Evolutionary conservation across 1,140 invertebrate species (phyloP).

Genomic region (Popillia japonica): DNA sequence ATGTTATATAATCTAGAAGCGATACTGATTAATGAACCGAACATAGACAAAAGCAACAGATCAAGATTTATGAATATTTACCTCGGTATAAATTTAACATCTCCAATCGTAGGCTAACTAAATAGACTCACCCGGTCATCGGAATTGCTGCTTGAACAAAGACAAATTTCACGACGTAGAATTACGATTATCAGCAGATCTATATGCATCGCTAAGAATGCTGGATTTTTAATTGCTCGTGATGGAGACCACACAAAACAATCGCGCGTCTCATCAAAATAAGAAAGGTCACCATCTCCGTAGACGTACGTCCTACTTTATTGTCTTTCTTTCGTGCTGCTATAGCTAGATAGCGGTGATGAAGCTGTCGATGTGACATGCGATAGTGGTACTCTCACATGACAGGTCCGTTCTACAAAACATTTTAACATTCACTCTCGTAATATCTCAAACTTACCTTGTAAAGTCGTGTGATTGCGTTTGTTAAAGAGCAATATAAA

Average conservation of each 20-base stretch:
- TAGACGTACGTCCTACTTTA: slow-evolving; percentile 14
- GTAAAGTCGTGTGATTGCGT: too few species aligned
- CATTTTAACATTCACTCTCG: slow-evolving; percentile 22
- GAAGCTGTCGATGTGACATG: slow-evolving; percentile 45
- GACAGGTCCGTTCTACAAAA: slow-evolving; percentile 14
- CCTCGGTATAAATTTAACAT: slow-evolving; percentile 17
- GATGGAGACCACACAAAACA: slow-evolving; percentile 39
- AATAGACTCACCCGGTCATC: neutral
- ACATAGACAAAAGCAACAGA: neutral
- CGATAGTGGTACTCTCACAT: slow-evolving; percentile 37
- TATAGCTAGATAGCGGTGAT: slow-evolving; percentile 37
- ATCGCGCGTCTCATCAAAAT: slow-evolving; percentile 28
- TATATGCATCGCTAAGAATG: slow-evolving; percentile 18
- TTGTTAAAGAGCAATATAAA: too few species aligned
- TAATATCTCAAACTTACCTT: slow-evolving; percentile 11
- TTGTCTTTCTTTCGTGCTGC: slow-evolving; percentile 27
- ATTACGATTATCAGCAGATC: slow-evolving; percentile 18
- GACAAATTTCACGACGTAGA: slow-evolving; percentile 28
- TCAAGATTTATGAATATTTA: slow-evolving; percentile 13
- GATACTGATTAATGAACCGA: neutral
- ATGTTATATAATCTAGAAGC: neutral
- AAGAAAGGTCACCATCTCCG: neutral
- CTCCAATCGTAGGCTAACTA: neutral
- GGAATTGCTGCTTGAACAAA: slow-evolving; percentile 4
- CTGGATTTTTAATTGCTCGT: slow-evolving; percentile 40